phyloP scores from a whole-genome alignment of 2,888 invertebrate species.

The Xylota sylvarum region DNA sequence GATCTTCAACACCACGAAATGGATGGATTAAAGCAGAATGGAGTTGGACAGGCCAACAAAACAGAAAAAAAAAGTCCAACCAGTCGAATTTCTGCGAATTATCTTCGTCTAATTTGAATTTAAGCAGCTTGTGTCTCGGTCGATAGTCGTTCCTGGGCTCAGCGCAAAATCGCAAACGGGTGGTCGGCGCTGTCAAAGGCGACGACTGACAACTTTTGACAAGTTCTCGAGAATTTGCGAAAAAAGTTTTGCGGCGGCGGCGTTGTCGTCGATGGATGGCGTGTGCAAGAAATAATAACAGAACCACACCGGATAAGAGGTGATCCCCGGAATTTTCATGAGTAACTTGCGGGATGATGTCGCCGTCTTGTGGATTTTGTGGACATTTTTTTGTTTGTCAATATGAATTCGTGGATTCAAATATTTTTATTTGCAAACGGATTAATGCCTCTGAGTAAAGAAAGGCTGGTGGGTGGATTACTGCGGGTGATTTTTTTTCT shows the following conservation, averaged over 20 bases:
- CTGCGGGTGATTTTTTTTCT: neutral
- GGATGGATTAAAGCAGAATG: constrained; percentile 21
- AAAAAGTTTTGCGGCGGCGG: constrained; percentile 24
- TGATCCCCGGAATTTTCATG: constrained; percentile 68
- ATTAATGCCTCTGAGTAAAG: neutral
- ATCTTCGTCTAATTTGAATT: constrained; percentile 68
- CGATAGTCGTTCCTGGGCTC: constrained; percentile 45
- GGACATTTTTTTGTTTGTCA: neutral
- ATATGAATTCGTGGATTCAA: neutral
- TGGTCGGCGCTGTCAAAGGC: constrained; percentile 69
- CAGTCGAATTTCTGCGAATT: constrained; percentile 74
- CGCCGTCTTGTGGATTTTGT: neutral
- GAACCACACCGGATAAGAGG: constrained; percentile 51
- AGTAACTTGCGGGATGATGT: constrained; percentile 33
- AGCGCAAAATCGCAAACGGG: constrained; percentile 50
- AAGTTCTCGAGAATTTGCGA: constrained; percentile 61
- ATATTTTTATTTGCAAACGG: too few relatives aligned
- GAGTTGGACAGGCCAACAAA: constrained; percentile 37
- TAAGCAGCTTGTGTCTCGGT: constrained; percentile 60
- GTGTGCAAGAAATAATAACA: constrained; percentile 62
- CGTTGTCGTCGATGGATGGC: constrained; percentile 16
- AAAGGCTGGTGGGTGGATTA: neutral
- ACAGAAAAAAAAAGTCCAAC: constrained; percentile 18
- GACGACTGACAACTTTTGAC: constrained; percentile 51
- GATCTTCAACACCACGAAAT: constrained; percentile 27